Base-by-base conservation (phyloP, 64 coral and sea anemone species). In the Montipora cactus region DNA sequence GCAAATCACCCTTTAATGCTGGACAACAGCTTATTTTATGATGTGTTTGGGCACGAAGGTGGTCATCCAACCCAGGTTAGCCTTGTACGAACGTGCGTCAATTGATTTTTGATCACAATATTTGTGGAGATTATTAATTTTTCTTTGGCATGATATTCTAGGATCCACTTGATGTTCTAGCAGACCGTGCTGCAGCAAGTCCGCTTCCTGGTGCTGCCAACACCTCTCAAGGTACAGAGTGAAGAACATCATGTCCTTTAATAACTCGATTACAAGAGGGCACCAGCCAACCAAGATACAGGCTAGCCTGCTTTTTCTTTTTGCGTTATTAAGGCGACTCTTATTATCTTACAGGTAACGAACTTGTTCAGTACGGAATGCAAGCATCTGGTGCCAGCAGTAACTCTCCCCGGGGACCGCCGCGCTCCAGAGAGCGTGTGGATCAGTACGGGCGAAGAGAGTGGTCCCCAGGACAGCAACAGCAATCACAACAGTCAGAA, bases 161-260 rank as follows among this genome's bases (percentile, higher is more conserved):
- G 96, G 96, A 98, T 95, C 80, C 94, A 48, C 89, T 98, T 3
- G 96, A 98, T 92, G 79, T 90, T 48, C 80, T 98, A 46, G 96
- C 96, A 21, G 96, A 98, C 7, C 89, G 96, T 25, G 96, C 96
- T 23, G 93, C 90, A 19, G 74, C 92, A 13, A 88, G 84, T 44
- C 84, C 92, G 58, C 59, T 67, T 50, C 92, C 75, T 4, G 22
- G 66, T 49, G n/a, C 45, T 9, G 47, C 49, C n/a, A 50, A 37
- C 45, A 18, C 92, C 20, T 70, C 83, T 12, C 75, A 79, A 74
- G 83, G 87, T 71, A 81, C 12, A 49, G 64, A 88, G 69, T 37
- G 37, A 37, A 37, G 37, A 37, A 37, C 37, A 37, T 37, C 37
- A 37, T 37, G 37, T 37, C 37, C 12, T n/a, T 68, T 68, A 18